Evolutionary conservation across 1,140 invertebrate genomes (phyloP), one percentile per base, ranked within the genome.

Genomic region (Aphis gossypii): DNA sequence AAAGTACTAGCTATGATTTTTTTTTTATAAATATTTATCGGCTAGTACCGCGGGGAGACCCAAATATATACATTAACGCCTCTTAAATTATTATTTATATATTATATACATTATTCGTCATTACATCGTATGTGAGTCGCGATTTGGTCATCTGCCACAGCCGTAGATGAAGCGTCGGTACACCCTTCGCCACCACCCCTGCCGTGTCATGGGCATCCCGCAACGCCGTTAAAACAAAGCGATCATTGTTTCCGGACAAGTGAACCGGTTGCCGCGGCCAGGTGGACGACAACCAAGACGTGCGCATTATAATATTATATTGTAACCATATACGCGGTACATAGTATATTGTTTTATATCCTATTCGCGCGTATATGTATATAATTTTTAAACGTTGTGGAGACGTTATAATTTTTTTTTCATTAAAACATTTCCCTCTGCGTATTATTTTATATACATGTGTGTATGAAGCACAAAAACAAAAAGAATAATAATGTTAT

Each of bases 241-340:
- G 54, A 56, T 56, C 35, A 41, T 90, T 90, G 51, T 90, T 90
- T 90, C 88, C 88, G 88, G 88, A 90, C 88, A 90, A 90, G 88
- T 60, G 88, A 90, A 90, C 88, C 88, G 88, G 88, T 90, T 90
- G 35, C 20, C 51, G 23, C 88, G 51, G 30, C 88, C 88, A 90
- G 88, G 88, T 90, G 88, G 51, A 60, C n/a, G 48, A 38, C 51
- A 38, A n/a, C 88, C 54, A 90, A 90, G 88, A 90, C 51, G 88
- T 5, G 7, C 30, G 48, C 87, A 56, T 90, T 90, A 14, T 87
- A 46, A 87, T n/a, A 87, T 46, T 84, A 25, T 84, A 84, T 84
- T 87, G 51, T 90, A 89, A 51, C 87, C 35, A 89, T 90, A 60
- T 87, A 76, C 30, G 60, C 14, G 60, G 60, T 76, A 76, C 30